Evolutionary conservation across 2,113 vertebrate genomes (phyloP).

Genomic region (Gavialis gangeticus): DNA sequence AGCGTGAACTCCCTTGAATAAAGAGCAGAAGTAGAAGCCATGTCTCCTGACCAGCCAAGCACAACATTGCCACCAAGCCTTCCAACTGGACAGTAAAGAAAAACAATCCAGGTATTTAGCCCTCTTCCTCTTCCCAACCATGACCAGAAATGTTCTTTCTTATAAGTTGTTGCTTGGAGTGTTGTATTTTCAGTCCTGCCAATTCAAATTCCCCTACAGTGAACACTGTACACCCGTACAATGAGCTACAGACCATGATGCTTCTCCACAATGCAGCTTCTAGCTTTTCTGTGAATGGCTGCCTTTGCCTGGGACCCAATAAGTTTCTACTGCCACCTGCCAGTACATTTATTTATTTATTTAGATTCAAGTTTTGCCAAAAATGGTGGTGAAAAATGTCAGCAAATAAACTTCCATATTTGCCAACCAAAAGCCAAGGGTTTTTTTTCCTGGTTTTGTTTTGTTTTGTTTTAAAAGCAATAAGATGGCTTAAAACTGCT

Average conservation of each 20-base stretch:
- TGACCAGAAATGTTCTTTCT: background rate
- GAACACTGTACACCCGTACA: too few relatives aligned
- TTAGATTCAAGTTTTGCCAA: background rate
- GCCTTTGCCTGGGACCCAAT: background rate
- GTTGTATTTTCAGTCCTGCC: too few relatives aligned
- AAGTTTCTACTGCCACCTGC: background rate
- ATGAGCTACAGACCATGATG: too few relatives aligned
- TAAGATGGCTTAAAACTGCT: background rate
- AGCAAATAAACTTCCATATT: slow-evolving; percentile 30
- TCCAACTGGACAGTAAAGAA: background rate
- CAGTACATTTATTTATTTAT: background rate
- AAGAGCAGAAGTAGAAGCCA: background rate
- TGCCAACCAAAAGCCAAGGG: background rate
- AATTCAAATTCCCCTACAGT: too few relatives aligned
- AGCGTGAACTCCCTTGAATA: background rate
- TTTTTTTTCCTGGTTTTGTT: background rate
- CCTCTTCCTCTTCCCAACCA: background rate
- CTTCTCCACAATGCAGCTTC: too few relatives aligned
- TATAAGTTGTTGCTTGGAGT: background rate
- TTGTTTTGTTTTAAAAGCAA: slow-evolving; percentile 8
- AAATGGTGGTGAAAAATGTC: slow-evolving; percentile 28
- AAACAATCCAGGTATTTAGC: background rate
- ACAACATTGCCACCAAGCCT: background rate
- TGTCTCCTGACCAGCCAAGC: background rate
- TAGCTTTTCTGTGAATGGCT: too few relatives aligned